Conservation (phyloP, 2,888 invertebrate genomes). For the Sialis lutaria region DNA sequence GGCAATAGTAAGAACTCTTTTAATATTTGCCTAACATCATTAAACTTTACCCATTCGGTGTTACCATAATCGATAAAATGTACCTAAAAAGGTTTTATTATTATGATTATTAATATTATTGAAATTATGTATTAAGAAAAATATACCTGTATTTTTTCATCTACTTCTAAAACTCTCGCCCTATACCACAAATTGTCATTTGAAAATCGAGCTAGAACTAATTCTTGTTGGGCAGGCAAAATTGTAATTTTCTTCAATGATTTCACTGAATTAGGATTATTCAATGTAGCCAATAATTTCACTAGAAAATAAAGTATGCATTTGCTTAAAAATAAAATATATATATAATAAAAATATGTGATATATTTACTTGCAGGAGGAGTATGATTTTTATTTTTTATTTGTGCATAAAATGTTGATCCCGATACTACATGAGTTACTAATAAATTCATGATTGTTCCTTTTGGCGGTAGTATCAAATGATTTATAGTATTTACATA, state of each 20-base stretch:
- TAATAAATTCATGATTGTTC: background rate
- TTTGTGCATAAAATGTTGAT: slow-evolving; percentile 1
- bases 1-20: too few species aligned
- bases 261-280: background rate
- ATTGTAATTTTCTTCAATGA: background rate
- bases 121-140: background rate
- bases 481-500: background rate
- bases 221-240: background rate
- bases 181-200: slow-evolving; percentile 1
- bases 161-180: background rate
- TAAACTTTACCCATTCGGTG: too few species aligned
- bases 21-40: too few species aligned
- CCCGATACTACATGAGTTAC: background rate
- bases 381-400: background rate
- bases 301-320: too few species aligned
- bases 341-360: background rate
- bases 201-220: background rate
- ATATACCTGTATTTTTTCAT: background rate
- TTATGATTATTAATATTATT: too few species aligned
- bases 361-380: background rate
- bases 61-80: too few species aligned
- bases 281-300: background rate
- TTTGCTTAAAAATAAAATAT: too few species aligned
- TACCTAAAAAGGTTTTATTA: too few species aligned
- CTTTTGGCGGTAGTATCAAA: background rate